Evolutionary conservation across 1,140 invertebrate species (phyloP).

Genomic region (Polyergus mexicanus): DNA sequence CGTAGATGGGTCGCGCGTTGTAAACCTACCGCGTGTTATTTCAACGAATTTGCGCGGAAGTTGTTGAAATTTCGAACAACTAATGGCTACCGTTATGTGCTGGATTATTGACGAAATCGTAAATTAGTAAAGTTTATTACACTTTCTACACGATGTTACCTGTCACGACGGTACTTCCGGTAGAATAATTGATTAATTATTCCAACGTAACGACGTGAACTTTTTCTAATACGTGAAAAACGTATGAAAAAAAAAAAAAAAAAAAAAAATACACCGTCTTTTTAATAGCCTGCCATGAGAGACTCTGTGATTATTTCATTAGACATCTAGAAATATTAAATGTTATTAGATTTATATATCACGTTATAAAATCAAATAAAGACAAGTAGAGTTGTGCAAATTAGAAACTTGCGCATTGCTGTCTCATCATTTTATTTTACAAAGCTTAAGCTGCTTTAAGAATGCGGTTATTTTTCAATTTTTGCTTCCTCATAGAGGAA

Average conservation of each 20-base stretch:
- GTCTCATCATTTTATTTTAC: too few species aligned
- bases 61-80: conserved; percentile 61
- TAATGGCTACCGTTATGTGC: conserved; percentile 45
- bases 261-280: background rate
- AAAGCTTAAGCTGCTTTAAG: too few species aligned
- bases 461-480: too few species aligned
- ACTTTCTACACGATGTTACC: conserved; percentile 24
- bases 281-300: background rate
- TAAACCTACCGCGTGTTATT: conserved; percentile 62
- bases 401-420: too few species aligned
- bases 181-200: conserved; percentile 8
- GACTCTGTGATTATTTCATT: background rate
- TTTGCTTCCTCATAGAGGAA: too few species aligned
- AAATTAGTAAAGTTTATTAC: conserved; percentile 59
- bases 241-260: background rate
- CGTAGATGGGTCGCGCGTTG: conserved; percentile 59
- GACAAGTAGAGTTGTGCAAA: too few species aligned
- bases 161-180: background rate
- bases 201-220: background rate
- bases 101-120: conserved; percentile 61
- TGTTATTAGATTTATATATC: conserved; percentile 1
- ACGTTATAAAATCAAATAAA: background rate
- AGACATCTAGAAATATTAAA: background rate
- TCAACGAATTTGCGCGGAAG: conserved; percentile 61
- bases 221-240: background rate